Evolutionary conservation across 35 echinoderm and acorn worm genomes (phyloP).

Genomic region (Heliocidaris tuberculata): DNA sequence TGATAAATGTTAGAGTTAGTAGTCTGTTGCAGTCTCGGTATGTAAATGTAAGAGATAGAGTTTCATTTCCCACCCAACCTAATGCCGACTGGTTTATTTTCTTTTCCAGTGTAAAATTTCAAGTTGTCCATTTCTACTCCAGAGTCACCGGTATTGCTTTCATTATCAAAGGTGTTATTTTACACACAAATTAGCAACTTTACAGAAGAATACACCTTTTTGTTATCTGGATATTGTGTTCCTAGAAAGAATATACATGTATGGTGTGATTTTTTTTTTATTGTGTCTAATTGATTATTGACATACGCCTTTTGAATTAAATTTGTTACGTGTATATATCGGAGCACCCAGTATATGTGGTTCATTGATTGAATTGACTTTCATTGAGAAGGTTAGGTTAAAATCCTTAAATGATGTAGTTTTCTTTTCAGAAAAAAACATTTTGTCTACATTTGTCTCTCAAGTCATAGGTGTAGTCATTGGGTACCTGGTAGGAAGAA

Average conservation of each 20-base stretch:
- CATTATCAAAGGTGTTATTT: background rate
- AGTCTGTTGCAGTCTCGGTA: too few species aligned
- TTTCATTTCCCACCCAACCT: too few species aligned
- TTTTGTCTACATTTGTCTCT: too few species aligned
- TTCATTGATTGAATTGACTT: too few species aligned
- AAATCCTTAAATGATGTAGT: background rate
- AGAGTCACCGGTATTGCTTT: background rate
- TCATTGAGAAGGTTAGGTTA: background rate
- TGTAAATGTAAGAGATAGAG: too few species aligned
- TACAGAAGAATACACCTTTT: background rate
- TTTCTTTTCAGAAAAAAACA: background rate
- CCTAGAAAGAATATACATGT: background rate
- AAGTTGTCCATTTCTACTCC: too few species aligned
- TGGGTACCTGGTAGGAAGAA: too few species aligned
- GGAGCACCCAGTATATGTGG: too few species aligned
- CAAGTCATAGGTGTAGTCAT: too few species aligned
- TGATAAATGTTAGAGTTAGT: too few species aligned
- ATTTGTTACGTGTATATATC: background rate
- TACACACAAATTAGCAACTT: background rate
- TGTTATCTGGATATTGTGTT: background rate
- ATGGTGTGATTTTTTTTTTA: background rate
- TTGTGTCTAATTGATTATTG: background rate
- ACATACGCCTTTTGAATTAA: background rate
- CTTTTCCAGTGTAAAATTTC: too few species aligned
- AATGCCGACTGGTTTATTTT: too few species aligned